These are phyloP conservation scores for Gymnopithys bicolor DNA, from an alignment of 2,797 vertebrate species.

Conservation along the genomic window DNA sequence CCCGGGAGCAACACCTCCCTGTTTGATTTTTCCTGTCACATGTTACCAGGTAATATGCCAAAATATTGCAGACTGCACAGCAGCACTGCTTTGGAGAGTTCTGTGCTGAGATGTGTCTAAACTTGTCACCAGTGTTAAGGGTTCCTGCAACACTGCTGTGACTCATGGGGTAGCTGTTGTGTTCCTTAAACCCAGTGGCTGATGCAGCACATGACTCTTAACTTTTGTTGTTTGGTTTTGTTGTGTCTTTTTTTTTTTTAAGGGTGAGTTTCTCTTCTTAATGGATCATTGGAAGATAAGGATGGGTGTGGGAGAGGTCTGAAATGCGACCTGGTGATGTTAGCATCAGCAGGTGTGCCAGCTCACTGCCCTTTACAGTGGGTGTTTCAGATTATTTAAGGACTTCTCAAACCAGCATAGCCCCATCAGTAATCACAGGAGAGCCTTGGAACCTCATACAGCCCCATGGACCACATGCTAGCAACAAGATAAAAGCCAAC, in stretches of 20 bases:
- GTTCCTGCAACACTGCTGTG: neutral
- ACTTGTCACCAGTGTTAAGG: neutral
- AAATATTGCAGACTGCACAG: neutral
- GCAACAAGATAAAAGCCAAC: neutral
- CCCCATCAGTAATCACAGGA: neutral
- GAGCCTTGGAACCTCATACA: neutral
- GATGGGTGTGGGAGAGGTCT: neutral
- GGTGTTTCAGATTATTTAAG: neutral
- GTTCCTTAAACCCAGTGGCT: neutral
- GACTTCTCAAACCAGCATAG: neutral
- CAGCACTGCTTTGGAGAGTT: neutral
- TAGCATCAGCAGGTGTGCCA: neutral
- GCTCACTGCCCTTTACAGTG: neutral
- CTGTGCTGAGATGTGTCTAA: neutral
- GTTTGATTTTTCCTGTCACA: neutral
- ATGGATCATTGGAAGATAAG: neutral
- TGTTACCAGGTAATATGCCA: neutral
- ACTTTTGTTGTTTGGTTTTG: neutral
- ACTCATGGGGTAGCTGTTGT: neutral
- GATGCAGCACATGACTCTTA: neutral
- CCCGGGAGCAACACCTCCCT: neutral
- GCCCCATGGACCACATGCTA: neutral
- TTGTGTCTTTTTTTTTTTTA: neutral
- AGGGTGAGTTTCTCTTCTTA: neutral
- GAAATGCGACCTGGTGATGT: neutral